A percentile compares a stretch with the other conserved stretches of the same genome.
Evolutionary conservation across 2,113 vertebrate species (phyloP).

Genomic region (Oxyura jamaicensis): DNA sequence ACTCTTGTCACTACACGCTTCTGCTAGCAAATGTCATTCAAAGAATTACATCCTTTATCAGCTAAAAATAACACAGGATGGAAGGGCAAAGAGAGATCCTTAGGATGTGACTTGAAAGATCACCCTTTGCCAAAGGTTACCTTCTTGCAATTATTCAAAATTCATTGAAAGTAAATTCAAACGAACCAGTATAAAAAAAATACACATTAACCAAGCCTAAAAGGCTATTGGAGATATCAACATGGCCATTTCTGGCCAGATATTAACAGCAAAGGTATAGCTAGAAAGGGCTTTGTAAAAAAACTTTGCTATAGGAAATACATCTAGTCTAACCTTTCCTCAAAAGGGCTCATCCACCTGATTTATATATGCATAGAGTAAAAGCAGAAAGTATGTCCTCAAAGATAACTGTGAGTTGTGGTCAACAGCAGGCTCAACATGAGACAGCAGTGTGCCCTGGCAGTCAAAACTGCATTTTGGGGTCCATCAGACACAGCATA

Average conservation of each 20-base stretch:
- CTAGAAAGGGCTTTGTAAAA: background rate
- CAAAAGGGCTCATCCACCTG: background rate
- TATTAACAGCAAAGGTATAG: background rate
- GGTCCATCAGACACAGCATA: background rate
- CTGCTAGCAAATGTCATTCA: background rate
- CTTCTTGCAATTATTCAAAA: background rate
- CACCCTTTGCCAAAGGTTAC: background rate
- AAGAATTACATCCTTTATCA: background rate
- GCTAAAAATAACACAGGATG: background rate
- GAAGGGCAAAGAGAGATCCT: background rate
- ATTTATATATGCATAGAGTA: background rate
- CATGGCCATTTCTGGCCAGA: background rate
- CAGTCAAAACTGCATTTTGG: background rate
- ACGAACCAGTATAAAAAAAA: background rate
- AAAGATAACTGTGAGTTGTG: background rate
- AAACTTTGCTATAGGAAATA: background rate
- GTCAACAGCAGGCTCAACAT: background rate
- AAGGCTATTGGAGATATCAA: rapidly evolving
- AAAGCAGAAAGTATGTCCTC: background rate
- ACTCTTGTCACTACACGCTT: background rate
- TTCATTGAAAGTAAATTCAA: background rate
- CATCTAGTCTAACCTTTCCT: background rate
- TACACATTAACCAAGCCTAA: background rate
- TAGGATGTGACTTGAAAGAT: background rate
- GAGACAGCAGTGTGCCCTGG: background rate